Percentiles rank a stretch among this genome's conserved stretches.
These are phyloP conservation scores for Chlorospingus semifuscus DNA, from an alignment of 2,797 vertebrate genomes.

Conservation along the genomic window DNA sequence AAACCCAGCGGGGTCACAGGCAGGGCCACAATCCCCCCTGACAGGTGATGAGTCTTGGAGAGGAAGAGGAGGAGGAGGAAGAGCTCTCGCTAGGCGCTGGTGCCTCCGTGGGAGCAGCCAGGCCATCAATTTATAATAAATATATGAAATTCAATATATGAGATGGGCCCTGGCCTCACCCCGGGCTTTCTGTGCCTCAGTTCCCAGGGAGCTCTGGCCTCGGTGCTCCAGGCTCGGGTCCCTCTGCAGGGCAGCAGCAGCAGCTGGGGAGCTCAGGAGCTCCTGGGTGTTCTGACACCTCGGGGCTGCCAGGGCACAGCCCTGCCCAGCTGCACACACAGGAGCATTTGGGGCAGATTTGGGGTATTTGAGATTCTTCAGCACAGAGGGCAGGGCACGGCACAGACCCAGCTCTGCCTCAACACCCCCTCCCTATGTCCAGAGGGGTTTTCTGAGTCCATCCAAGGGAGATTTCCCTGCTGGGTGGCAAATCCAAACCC, in stretches of 20 bases:
- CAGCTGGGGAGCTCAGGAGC: neutral
- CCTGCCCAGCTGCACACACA: rapidly evolving
- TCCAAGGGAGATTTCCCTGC: neutral
- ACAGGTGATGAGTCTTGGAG: neutral
- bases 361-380: rapidly evolving
- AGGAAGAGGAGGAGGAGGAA: neutral
- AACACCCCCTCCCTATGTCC: neutral
- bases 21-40: neutral
- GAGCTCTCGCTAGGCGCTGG: neutral
- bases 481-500: neutral
- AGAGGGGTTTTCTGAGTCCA: neutral
- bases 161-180: neutral
- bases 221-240: neutral
- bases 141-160: neutral
- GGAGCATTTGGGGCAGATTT: neutral
- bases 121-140: neutral
- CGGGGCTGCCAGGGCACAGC: rapidly evolving
- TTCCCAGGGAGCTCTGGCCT: neutral
- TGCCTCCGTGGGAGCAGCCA: neutral
- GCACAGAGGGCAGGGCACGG: rapidly evolving
- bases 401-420: too few relatives aligned
- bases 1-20: neutral
- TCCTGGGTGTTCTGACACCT: too few relatives aligned
- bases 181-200: neutral
- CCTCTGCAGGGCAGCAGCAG: neutral